These are phyloP conservation scores for Dendrocincla fuliginosa DNA, from an alignment of 2,797 vertebrate genomes.

Conservation along the genomic window DNA sequence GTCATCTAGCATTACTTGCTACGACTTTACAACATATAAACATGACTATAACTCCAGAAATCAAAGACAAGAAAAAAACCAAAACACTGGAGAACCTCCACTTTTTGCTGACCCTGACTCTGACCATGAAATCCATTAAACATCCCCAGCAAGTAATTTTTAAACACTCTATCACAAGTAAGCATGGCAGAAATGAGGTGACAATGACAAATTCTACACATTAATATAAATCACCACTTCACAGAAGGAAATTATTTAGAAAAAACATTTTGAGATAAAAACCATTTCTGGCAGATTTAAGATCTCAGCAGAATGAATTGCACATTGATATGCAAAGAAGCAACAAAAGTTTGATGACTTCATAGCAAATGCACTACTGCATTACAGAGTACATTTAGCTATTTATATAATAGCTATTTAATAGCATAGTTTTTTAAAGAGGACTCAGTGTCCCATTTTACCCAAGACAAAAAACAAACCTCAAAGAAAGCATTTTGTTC, in stretches of 20 bases:
- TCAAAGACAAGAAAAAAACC: background rate
- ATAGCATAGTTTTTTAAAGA: background rate
- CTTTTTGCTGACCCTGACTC: background rate
- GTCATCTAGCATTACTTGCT: background rate
- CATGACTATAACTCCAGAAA: background rate
- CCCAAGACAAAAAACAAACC: background rate
- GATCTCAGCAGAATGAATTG: background rate
- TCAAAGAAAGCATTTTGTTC: background rate
- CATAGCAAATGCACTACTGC: background rate
- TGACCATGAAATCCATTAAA: background rate
- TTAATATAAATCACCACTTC: background rate
- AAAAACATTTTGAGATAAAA: background rate
- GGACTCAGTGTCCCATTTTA: background rate
- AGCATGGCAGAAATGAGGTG: constrained; percentile 15
- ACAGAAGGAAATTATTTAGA: background rate
- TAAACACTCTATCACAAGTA: background rate
- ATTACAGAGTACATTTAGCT: background rate
- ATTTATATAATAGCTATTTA: background rate
- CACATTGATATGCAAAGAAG: background rate
- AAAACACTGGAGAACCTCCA: background rate
- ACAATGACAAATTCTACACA: background rate
- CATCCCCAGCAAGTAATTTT: background rate
- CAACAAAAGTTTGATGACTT: background rate
- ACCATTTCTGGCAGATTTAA: constrained; percentile 1
- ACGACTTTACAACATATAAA: background rate